These are phyloP conservation scores for Phallusia fumigata DNA, from an alignment of 23 tunicate genomes.

Conservation along the genomic window DNA sequence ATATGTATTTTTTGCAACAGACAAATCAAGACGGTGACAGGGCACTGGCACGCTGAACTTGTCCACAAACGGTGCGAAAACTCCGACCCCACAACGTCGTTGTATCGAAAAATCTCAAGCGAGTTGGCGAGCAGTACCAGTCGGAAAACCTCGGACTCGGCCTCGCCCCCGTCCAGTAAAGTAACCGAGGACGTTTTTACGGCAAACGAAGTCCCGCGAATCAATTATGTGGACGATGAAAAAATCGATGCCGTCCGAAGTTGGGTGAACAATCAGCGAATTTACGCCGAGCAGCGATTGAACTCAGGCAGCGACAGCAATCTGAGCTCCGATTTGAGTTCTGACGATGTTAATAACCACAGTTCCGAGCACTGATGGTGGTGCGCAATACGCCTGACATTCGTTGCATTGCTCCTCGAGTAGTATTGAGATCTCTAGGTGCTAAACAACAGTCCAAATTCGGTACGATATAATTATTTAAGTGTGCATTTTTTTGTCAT, in stretches of 20 bases:
- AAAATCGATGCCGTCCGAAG: slow-evolving; percentile 4
- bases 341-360: neutral
- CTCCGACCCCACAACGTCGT: slow-evolving; percentile 15
- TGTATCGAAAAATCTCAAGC: slow-evolving; percentile 9
- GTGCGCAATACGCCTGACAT: neutral
- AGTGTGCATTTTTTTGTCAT: too few relatives aligned
- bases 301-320: slow-evolving; percentile 3
- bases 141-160: neutral
- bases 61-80: slow-evolving; percentile 14
- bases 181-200: neutral
- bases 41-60: slow-evolving; percentile 55
- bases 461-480: too few relatives aligned
- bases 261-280: neutral
- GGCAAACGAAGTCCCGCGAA: neutral
- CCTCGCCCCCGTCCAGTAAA: neutral
- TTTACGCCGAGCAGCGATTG: neutral
- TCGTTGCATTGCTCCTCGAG: neutral
- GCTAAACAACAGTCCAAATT: too few relatives aligned
- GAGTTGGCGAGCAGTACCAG: slow-evolving; percentile 3
- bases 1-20: slow-evolving; percentile 8
- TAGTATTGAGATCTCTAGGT: too few relatives aligned
- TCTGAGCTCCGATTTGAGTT: neutral
- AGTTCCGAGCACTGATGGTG: neutral
- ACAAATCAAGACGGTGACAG: slow-evolving; percentile 47
- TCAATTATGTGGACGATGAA: neutral